Base-by-base conservation (phyloP, 2,888 invertebrate species). In the Pterobdella sp. region DNA sequence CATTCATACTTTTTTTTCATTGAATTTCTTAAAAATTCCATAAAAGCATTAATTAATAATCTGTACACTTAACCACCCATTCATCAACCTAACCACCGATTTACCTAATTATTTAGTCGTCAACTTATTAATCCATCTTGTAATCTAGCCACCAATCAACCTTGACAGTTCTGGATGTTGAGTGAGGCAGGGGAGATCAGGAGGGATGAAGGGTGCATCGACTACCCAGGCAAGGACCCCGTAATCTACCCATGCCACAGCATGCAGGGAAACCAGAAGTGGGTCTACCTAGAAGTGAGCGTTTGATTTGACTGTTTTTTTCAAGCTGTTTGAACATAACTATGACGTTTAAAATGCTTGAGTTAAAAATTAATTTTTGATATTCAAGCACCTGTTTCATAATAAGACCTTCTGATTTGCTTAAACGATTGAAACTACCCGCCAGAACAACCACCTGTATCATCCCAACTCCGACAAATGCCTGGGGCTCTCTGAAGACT, bases 181-280 rank as follows among this genome's bases (percentile, higher is more conserved):
- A 82, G 81, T 75, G 81, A 81, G 75, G 68, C 74, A 1, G 81
- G 81, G 18, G 83, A 84, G 77, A 82, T 84, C 26, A 79, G 84
- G 26, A 79, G 82, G 68, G 83, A 84, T 73, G 82, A 82, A 60
- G 81, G 81, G 0, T 84, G 84, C 74, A 77, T 84, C 34, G 84
- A 83, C 74, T 82, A 80, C n/a, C 80, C 81, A 0, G 81, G 81
- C 1, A 79, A 79, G 63, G 81, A 80, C 73, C 81, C 86, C 36
- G 84, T 85, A 79, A 83, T 86, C 52, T 85, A 84, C 79, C 83
- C 85, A 1, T 86, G 86, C 77, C 86, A 86, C 76, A 80, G 83
- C 37, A 83, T 84, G 82, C 84, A 84, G 76, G 86, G 86, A 64
- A 86, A 86, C 79, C 86, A 86, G 78, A 84, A 85, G 76, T 86